Evolutionary conservation across 1,140 invertebrate species (phyloP).

Genomic region (Drosophila virilis): DNA sequence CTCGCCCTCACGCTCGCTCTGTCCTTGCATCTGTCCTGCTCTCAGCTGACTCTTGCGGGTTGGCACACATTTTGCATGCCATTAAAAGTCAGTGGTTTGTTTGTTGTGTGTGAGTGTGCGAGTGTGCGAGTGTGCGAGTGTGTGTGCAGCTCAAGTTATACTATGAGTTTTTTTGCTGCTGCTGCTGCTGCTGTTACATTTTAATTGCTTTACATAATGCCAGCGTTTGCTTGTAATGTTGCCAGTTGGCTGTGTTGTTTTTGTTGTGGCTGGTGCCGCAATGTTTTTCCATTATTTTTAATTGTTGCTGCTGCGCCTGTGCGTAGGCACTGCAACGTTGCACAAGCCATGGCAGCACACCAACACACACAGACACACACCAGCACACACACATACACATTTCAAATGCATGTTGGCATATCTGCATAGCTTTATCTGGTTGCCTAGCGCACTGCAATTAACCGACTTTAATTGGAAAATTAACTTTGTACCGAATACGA

Average conservation of each 20-base stretch:
- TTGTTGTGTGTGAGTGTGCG: conserved; percentile 39
- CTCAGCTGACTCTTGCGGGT: conserved; percentile 14
- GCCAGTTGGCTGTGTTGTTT: conserved; percentile 22
- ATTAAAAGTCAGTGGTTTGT: conserved; percentile 73
- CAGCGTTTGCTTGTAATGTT: conserved; percentile 42
- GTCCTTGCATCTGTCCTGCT: neutral
- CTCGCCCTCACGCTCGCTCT: neutral
- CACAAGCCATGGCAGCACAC: conserved; percentile 7
- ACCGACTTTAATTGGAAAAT: conserved; percentile 59
- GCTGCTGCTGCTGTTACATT: conserved; percentile 60
- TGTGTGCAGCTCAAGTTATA: conserved; percentile 60
- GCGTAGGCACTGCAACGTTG: conserved; percentile 34
- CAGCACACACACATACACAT: conserved; percentile 11
- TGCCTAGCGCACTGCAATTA: conserved; percentile 45
- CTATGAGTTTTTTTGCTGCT: conserved; percentile 35
- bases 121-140: conserved; percentile 10
- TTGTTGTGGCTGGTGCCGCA: conserved; percentile 32
- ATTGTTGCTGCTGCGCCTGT: conserved; percentile 60
- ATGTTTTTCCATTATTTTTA: conserved; percentile 75
- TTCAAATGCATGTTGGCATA: neutral
- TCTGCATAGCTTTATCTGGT: conserved; percentile 21
- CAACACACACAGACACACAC: conserved; percentile 5
- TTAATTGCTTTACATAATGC: conserved; percentile 81
- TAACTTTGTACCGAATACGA: conserved; percentile 40
- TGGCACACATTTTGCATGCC: conserved; percentile 64